Conservation (phyloP, 2,888 invertebrate genomes). For the Tachina lurida region DNA sequence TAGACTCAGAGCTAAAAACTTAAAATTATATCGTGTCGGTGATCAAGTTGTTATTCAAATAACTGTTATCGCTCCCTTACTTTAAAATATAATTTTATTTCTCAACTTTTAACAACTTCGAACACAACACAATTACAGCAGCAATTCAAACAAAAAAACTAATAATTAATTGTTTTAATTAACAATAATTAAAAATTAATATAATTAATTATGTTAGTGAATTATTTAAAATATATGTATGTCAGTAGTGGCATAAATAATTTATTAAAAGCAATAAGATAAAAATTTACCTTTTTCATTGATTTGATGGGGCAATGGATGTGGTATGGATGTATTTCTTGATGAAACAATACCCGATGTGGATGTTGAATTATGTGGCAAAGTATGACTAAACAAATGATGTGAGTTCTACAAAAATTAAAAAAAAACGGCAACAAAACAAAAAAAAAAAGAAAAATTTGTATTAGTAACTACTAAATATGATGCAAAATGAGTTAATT, state of each 20-base stretch:
- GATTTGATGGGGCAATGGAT: conserved; percentile 83
- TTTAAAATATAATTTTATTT: background rate
- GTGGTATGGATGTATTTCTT: conserved; percentile 83
- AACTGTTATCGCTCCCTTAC: too few species aligned
- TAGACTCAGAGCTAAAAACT: too few species aligned
- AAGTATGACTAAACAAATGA: conserved; percentile 79
- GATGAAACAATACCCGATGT: conserved; percentile 77
- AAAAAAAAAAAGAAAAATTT: conserved; percentile 43
- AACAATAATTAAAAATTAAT: too few species aligned
- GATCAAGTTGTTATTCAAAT: too few species aligned
- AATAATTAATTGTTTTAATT: background rate
- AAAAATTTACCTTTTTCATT: conserved; percentile 75
- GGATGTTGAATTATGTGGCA: conserved; percentile 76
- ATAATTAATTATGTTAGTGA: background rate
- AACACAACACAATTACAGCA: background rate
- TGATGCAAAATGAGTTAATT: conserved; percentile 26
- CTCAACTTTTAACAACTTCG: background rate
- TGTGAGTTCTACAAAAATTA: conserved; percentile 75
- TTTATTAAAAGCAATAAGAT: background rate
- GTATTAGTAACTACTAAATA: conserved; percentile 42
- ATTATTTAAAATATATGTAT: background rate
- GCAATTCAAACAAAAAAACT: background rate
- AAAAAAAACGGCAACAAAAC: conserved; percentile 61
- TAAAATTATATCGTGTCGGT: too few species aligned
- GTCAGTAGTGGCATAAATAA: background rate